Evolutionary conservation across 2,888 invertebrate species (phyloP).

Genomic region (Ectemnius lituratus): DNA sequence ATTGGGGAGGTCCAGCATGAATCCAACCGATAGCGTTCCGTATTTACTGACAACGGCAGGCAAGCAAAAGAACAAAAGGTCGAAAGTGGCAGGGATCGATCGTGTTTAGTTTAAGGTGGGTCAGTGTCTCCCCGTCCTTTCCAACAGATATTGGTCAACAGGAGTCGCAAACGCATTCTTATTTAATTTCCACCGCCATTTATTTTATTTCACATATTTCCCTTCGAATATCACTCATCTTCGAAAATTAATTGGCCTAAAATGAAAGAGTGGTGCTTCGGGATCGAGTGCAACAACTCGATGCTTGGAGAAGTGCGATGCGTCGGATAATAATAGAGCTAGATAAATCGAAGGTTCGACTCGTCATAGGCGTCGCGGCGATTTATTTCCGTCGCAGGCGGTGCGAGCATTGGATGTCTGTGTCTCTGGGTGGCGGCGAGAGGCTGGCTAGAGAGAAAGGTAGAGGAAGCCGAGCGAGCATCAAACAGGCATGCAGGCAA

Average conservation of each 20-base stretch:
- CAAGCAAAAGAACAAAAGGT: background rate
- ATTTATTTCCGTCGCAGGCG: slow-evolving; percentile 49
- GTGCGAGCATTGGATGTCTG: slow-evolving; percentile 1
- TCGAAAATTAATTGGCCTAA: no score
- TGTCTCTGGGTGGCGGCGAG: background rate
- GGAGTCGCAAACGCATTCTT: background rate
- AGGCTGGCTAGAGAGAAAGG: background rate
- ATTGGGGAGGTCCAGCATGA: no score
- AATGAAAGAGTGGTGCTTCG: no score
- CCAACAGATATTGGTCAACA: slow-evolving; percentile 12
- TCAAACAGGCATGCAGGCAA: background rate
- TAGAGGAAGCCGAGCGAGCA: slow-evolving; percentile 12
- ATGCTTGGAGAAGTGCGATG: background rate
- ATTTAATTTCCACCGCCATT: no score
- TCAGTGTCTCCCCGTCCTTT: slow-evolving; percentile 4
- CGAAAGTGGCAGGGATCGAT: slow-evolving; percentile 13
- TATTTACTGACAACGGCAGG: no score
- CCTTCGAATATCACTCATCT: no score
- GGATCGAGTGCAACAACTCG: no score
- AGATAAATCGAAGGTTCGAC: slow-evolving; percentile 41
- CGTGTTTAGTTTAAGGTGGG: slow-evolving; percentile 21
- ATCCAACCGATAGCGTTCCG: no score
- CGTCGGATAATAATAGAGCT: slow-evolving; percentile 42
- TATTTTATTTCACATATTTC: no score
- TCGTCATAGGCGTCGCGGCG: slow-evolving; percentile 39